These are phyloP conservation scores for Vicugna pacos DNA, from an alignment of 2,113 vertebrate genomes.

Conservation along the genomic window DNA sequence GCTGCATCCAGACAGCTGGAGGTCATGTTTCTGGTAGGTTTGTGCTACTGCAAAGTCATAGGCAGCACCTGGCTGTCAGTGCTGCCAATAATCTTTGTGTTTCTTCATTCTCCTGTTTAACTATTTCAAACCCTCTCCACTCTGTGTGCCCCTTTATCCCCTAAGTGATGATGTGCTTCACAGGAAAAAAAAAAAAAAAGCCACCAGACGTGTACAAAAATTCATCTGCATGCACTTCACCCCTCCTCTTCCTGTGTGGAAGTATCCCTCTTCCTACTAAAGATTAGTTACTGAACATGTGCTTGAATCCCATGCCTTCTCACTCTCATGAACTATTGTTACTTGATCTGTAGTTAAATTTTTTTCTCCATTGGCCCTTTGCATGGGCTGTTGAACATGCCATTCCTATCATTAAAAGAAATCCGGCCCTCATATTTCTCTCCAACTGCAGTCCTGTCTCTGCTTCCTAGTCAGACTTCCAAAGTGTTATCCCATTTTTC, in stretches of 20 bases:
- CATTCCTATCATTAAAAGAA: not conserved
- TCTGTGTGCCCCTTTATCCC: not conserved
- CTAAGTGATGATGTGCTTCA: conserved; percentile 20
- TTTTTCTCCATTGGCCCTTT: not conserved
- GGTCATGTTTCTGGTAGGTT: not conserved
- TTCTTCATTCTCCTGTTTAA: not conserved
- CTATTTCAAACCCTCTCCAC: not conserved
- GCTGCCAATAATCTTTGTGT: not conserved
- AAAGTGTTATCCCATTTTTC: not conserved
- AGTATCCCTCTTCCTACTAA: not conserved
- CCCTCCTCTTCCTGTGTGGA: not conserved
- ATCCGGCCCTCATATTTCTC: not conserved
- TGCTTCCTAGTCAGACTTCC: conserved; percentile 1
- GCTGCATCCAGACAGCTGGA: not conserved
- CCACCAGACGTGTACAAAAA: not conserved
- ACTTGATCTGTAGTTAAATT: not conserved
- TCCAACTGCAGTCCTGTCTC: not conserved
- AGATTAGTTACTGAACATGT: not conserved
- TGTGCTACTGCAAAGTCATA: not conserved
- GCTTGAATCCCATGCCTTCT: not conserved
- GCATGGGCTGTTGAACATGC: not conserved
- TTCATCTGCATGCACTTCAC: not conserved
- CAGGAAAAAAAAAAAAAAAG: not conserved
- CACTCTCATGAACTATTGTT: not conserved
- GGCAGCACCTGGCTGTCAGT: not conserved